Evolutionary conservation across 2,113 vertebrate genomes (phyloP).

Genomic region (Halichoeres trimaculatus): DNA sequence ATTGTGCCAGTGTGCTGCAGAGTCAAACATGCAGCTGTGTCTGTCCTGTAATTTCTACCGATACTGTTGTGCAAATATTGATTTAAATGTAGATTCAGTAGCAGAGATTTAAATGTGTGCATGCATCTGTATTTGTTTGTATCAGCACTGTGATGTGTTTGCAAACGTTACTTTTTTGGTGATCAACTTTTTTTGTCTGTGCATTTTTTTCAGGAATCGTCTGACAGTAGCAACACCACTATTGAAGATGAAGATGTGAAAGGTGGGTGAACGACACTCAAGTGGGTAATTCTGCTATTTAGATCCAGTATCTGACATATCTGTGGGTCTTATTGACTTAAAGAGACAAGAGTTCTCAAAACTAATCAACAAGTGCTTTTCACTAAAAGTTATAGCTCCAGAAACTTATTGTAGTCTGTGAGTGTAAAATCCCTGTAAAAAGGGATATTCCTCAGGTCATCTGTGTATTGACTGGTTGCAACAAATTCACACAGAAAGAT

Average conservation of each 20-base stretch:
- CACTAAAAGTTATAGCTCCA: too few species aligned
- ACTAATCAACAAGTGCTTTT: too few species aligned
- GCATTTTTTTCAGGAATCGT: conserved; percentile 87
- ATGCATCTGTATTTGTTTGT: background rate
- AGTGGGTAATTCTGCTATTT: too few species aligned
- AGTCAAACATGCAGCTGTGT: conserved; percentile 23
- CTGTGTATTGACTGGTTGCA: too few species aligned
- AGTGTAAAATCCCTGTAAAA: too few species aligned
- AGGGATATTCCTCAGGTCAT: too few species aligned
- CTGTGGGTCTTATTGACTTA: too few species aligned
- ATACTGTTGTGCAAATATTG: background rate
- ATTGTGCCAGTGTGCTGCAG: conserved; percentile 29
- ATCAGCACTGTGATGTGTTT: background rate
- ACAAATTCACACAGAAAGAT: too few species aligned
- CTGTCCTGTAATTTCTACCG: conserved; percentile 21
- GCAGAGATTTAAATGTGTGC: background rate
- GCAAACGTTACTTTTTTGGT: background rate
- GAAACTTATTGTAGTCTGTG: too few species aligned
- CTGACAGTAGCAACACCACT: conserved; percentile 96
- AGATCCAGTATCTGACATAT: too few species aligned
- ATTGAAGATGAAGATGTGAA: conserved; percentile 97
- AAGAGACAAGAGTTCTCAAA: too few species aligned
- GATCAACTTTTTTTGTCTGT: conserved; percentile 37
- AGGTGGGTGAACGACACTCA: conserved; percentile 79
- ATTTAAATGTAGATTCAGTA: background rate